A percentile compares a stretch with the other conserved stretches of the same genome.
phyloP scores from a whole-genome alignment of 2,888 invertebrate genomes.

The Hanleya hanleyi region DNA sequence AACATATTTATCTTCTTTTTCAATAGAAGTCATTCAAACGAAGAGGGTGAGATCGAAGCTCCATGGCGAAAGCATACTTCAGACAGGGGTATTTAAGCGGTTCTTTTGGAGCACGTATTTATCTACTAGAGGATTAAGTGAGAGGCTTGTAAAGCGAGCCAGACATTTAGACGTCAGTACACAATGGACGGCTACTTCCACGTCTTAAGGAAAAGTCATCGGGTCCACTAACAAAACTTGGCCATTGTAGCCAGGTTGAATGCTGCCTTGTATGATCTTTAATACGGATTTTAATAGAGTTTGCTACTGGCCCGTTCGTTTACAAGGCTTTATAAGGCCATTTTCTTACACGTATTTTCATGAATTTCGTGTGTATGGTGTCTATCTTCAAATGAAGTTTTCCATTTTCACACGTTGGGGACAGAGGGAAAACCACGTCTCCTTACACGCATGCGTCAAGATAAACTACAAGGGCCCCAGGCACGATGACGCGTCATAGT shows the following conservation, averaged over 20 bases:
- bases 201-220: constrained; percentile 23
- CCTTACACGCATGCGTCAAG: no score
- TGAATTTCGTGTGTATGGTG: no score
- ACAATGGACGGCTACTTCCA: constrained; percentile 31
- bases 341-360: no score
- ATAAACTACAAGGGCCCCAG: no score
- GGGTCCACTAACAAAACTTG: constrained; percentile 24
- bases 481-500: no score
- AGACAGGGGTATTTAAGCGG: constrained; percentile 38
- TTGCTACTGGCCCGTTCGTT: no score
- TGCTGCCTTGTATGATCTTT: constrained; percentile 12
- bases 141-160: constrained; percentile 34
- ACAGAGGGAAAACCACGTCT: no score
- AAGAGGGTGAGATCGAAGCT: constrained; percentile 13
- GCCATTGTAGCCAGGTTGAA: constrained; percentile 20
- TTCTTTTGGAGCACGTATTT: constrained; percentile 47
- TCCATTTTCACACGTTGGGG: no score
- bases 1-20: constrained; percentile 32
- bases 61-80: constrained; percentile 10
- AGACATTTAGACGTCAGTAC: constrained; percentile 52
- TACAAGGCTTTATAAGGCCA: no score
- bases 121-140: constrained; percentile 51
- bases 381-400: no score
- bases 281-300: constrained; percentile 21
- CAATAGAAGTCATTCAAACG: constrained; percentile 20